phyloP scores from a whole-genome alignment of 2,113 vertebrate species.

The Maylandia zebra region DNA sequence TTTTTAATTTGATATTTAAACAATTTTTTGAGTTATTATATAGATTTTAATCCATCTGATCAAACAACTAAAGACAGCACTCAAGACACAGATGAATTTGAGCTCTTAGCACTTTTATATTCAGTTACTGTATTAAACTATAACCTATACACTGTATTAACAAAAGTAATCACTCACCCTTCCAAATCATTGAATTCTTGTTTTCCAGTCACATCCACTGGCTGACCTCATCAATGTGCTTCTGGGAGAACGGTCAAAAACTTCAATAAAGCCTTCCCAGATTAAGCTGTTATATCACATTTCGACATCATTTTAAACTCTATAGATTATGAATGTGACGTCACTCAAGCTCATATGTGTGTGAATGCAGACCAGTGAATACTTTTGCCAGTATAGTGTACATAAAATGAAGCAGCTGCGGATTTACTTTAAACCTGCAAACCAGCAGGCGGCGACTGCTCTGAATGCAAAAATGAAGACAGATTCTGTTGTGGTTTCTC shows the following conservation, averaged over 20 bases:
- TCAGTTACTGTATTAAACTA: background rate
- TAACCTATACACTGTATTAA: background rate
- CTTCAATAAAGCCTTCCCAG: background rate
- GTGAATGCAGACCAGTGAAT: background rate
- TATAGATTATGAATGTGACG: background rate
- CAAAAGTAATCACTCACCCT: background rate
- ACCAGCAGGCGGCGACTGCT: background rate
- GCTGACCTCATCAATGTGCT: background rate
- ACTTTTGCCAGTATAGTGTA: background rate
- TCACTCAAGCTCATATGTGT: background rate
- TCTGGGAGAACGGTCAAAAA: background rate
- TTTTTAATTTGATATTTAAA: background rate
- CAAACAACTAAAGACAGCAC: background rate
- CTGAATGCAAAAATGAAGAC: background rate
- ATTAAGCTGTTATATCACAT: background rate
- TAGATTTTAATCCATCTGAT: background rate
- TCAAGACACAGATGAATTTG: background rate
- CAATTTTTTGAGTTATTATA: background rate
- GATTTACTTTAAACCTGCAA: background rate
- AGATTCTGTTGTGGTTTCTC: background rate
- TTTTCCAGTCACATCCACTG: background rate
- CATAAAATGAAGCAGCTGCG: fast-evolving
- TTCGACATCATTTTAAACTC: background rate
- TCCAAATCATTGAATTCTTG: background rate
- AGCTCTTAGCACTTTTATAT: background rate